Percentiles rank a stretch among this genome's conserved stretches.
Conservation (phyloP, 2,888 invertebrate genomes). For the Lasioglossum lativentre region DNA sequence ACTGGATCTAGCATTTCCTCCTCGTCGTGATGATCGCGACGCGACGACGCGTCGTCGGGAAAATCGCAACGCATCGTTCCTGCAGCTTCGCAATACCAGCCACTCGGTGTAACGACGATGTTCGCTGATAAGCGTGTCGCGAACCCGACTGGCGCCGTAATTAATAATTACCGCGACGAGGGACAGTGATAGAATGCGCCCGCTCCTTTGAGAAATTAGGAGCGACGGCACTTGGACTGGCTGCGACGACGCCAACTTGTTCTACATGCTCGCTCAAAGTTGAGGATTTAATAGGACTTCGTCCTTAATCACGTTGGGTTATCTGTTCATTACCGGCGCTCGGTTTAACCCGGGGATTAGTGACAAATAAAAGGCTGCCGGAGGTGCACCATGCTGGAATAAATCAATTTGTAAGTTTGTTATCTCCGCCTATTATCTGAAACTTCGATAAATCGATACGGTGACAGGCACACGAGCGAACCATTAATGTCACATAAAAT, state of each 20-base stretch:
- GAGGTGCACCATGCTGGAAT: background rate
- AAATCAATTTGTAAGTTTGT: no score
- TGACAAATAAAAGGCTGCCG: background rate
- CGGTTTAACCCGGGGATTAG: background rate
- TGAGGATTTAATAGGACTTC: background rate
- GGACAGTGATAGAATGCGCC: constrained; percentile 25
- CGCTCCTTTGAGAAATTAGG: constrained; percentile 30
- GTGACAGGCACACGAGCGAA: background rate
- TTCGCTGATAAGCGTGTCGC: constrained; percentile 47
- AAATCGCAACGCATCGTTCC: background rate
- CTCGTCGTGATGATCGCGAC: background rate
- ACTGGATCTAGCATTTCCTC: constrained; percentile 38
- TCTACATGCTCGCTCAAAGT: constrained; percentile 7
- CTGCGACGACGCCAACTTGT: constrained; percentile 2
- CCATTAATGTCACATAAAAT: background rate
- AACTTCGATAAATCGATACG: background rate
- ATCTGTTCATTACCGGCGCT: background rate
- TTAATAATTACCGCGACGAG: constrained; percentile 39
- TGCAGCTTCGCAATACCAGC: background rate
- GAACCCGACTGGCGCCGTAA: constrained; percentile 13
- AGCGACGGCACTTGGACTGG: constrained; percentile 18
- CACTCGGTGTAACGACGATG: constrained; percentile 27
- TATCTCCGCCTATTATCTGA: no score
- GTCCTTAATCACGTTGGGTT: background rate
- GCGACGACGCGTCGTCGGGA: background rate